phyloP scores from a whole-genome alignment of 2,797 vertebrate species.

The Spinus pinus region DNA sequence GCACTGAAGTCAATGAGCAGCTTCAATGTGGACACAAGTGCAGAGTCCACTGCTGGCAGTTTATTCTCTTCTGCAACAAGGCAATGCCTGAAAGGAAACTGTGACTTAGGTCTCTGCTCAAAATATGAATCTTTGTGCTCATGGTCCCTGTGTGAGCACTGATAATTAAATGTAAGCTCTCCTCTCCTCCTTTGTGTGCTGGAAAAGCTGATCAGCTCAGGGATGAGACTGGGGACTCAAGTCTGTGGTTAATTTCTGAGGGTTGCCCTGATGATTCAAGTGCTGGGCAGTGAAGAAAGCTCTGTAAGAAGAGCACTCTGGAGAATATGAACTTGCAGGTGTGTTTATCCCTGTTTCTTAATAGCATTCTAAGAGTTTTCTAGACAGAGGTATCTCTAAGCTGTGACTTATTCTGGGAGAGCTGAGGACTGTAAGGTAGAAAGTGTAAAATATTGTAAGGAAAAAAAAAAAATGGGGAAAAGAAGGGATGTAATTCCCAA shows the following conservation, averaged over 20 bases:
- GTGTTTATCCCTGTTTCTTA: neutral
- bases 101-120: neutral
- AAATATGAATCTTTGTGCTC: neutral
- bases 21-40: neutral
- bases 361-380: neutral
- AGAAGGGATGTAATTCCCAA: neutral
- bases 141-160: accelerated
- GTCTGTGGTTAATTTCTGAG: neutral
- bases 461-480: neutral
- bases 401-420: neutral
- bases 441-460: neutral
- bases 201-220: neutral
- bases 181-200: neutral
- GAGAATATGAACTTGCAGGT: neutral
- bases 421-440: neutral
- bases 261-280: neutral
- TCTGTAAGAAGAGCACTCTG: neutral
- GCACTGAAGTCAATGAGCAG: neutral
- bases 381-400: neutral
- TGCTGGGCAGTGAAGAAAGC: neutral
- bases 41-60: neutral
- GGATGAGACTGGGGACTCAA: neutral
- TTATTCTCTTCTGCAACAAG: neutral
- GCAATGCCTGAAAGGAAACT: neutral
- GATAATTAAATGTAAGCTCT: neutral